These are phyloP conservation scores for Cromileptes altivelis DNA, from an alignment of 2,113 vertebrate species.

Conservation along the genomic window DNA sequence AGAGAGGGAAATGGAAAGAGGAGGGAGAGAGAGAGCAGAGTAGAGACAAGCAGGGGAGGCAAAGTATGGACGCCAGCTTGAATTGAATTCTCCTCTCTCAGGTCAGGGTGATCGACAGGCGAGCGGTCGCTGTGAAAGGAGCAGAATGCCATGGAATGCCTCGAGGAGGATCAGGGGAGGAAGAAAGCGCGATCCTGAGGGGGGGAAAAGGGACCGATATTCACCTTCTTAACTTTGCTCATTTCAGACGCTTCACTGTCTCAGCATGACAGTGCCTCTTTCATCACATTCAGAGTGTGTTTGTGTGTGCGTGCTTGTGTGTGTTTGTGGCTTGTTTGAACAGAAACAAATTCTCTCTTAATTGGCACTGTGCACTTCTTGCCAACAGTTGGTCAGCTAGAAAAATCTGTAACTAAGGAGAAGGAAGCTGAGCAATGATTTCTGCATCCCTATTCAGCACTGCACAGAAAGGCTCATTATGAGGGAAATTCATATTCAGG, in stretches of 20 bases:
- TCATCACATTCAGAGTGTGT: constrained; percentile 70
- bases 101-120: constrained; percentile 69
- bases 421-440: constrained; percentile 72
- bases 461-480: constrained; percentile 74
- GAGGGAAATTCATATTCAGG: constrained; percentile 67
- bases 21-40: constrained; percentile 34
- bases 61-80: constrained; percentile 62
- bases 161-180: constrained; percentile 56
- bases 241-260: constrained; percentile 61
- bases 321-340: constrained; percentile 61
- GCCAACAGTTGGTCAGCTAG: constrained; percentile 80
- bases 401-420: constrained; percentile 77
- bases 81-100: constrained; percentile 65
- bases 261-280: constrained; percentile 70
- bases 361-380: constrained; percentile 77
- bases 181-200: constrained; percentile 16
- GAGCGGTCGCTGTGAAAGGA: constrained; percentile 55
- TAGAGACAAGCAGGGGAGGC: constrained; percentile 44
- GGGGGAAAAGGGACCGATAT: constrained; percentile 27
- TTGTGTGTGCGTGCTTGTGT: constrained; percentile 35
- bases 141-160: constrained; percentile 71
- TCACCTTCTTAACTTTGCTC: constrained; percentile 71
- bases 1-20: constrained; percentile 70
- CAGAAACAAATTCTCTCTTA: constrained; percentile 78
- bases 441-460: constrained; percentile 67